These are phyloP conservation scores for Archivesica marissinica DNA, from an alignment of 1,140 invertebrate species.

Conservation along the genomic window DNA sequence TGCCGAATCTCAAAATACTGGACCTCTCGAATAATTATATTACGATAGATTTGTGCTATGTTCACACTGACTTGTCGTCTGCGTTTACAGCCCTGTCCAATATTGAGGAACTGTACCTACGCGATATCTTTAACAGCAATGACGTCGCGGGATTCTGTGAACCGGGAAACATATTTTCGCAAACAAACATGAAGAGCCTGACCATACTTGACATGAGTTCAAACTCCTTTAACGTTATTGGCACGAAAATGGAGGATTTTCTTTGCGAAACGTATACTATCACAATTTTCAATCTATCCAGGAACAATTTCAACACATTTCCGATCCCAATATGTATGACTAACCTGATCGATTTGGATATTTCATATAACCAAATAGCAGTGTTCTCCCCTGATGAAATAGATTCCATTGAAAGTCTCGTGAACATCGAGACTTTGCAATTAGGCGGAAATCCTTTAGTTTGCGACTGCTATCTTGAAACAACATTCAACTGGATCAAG, in stretches of 20 bases:
- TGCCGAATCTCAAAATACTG: constrained; percentile 13
- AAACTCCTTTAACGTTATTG: neutral
- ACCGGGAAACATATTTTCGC: constrained; percentile 1
- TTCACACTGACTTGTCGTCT: neutral
- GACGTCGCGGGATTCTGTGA: neutral
- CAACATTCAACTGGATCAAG: constrained; percentile 2
- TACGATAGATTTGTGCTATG: neutral
- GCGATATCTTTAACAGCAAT: neutral
- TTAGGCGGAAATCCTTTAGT: constrained; percentile 50
- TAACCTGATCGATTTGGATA: constrained; percentile 5
- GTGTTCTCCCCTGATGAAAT: neutral
- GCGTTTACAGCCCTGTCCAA: neutral
- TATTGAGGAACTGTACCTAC: neutral
- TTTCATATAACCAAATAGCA: constrained; percentile 14
- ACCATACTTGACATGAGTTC: constrained; percentile 23
- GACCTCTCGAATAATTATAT: constrained; percentile 33
- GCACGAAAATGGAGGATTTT: neutral
- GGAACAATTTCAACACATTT: constrained; percentile 3
- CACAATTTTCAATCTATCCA: neutral
- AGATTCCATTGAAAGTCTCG: constrained; percentile 20
- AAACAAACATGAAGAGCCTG: neutral
- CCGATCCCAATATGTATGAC: constrained; percentile 18
- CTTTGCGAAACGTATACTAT: constrained; percentile 21
- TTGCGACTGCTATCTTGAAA: neutral
- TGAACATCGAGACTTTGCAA: constrained; percentile 1